Percentiles rank a stretch among this genome's conserved stretches.
Conservation (phyloP, 2,888 invertebrate genomes). For the Trichogramma evanescens region DNA sequence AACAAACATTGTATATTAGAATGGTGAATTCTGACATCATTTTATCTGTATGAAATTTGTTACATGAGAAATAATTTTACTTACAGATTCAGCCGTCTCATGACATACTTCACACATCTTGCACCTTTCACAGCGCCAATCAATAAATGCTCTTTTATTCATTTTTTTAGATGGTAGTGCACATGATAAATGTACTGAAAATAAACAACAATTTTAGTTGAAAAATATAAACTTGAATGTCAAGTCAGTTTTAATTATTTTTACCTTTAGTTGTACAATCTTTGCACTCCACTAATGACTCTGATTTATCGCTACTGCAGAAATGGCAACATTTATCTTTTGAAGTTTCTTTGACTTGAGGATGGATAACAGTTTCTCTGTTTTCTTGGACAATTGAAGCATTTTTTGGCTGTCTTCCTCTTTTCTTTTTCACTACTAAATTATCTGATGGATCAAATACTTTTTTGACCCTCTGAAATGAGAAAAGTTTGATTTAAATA, state of each 20-base stretch:
- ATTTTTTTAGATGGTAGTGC: slow-evolving; percentile 60
- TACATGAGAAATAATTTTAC: slow-evolving; percentile 34
- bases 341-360: slow-evolving; percentile 35
- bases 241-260: slow-evolving; percentile 8
- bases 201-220: slow-evolving; percentile 3
- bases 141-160: slow-evolving; percentile 59
- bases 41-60: no score
- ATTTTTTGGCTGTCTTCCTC: slow-evolving; percentile 61
- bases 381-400: slow-evolving; percentile 41
- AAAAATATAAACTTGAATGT: slow-evolving; percentile 11
- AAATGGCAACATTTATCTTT: slow-evolving; percentile 39
- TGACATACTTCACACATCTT: slow-evolving; percentile 79
- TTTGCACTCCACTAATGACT: slow-evolving; percentile 61
- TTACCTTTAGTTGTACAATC: slow-evolving; percentile 67
- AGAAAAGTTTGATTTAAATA: background rate
- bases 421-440: slow-evolving; percentile 65
- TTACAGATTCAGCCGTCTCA: slow-evolving; percentile 68
- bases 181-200: slow-evolving; percentile 62
- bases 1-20: background rate
- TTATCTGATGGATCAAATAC: slow-evolving; percentile 83
- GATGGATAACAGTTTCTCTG: slow-evolving; percentile 42
- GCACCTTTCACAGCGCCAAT: slow-evolving; percentile 87
- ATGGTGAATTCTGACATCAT: background rate
- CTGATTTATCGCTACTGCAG: slow-evolving; percentile 46
- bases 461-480: slow-evolving; percentile 65